phyloP scores from a whole-genome alignment of 2,797 vertebrate species.

The Clarias platycephalus region DNA sequence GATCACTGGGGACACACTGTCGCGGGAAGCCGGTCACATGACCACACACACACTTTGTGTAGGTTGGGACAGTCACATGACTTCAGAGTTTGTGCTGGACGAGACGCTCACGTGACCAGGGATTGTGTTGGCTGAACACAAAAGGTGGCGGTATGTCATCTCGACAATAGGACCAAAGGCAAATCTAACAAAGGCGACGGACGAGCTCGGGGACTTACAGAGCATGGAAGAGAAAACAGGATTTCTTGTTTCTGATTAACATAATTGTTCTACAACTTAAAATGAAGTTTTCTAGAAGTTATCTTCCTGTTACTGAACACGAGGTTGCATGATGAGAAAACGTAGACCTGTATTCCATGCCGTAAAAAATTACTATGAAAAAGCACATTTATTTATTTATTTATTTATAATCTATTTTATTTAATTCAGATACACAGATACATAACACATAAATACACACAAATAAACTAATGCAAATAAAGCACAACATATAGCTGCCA shows the following conservation, averaged over 20 bases:
- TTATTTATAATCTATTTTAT: too few species aligned
- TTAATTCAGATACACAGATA: not conserved
- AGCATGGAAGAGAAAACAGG: not conserved
- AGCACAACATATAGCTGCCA: not conserved
- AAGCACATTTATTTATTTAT: too few species aligned
- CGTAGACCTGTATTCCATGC: not conserved
- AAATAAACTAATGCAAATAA: not conserved
- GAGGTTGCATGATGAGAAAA: not conserved
- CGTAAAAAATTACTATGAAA: not conserved
- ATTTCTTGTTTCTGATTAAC: not conserved
- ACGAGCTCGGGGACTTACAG: conserved; percentile 19
- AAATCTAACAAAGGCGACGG: conserved; percentile 32
- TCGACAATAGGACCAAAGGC: conserved; percentile 48
- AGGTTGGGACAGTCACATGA: conserved; percentile 36
- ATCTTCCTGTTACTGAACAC: not conserved
- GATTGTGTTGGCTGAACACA: conserved; percentile 43
- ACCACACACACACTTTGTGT: conserved; percentile 15
- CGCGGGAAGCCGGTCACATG: conserved; percentile 55
- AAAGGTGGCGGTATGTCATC: conserved; percentile 57
- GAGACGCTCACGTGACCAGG: conserved; percentile 30
- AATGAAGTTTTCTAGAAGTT: not conserved
- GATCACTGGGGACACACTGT: conserved; percentile 59
- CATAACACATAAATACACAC: not conserved
- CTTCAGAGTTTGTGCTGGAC: conserved; percentile 23
- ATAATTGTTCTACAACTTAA: not conserved